Evolutionary conservation across 2,888 invertebrate genomes (phyloP).

Genomic region (Chalcosyrphus nemorum): DNA sequence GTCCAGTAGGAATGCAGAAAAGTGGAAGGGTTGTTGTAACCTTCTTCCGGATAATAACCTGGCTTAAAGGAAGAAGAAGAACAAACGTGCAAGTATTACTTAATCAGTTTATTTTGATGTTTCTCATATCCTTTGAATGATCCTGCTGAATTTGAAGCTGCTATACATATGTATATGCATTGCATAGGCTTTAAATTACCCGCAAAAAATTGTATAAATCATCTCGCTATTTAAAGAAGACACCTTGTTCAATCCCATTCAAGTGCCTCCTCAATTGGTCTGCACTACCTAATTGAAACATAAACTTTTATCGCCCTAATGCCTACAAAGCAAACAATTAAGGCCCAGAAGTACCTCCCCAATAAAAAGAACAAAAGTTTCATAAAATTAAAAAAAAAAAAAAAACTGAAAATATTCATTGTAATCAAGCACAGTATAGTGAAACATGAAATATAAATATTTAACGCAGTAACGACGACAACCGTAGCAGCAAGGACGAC

Average conservation of each 20-base stretch:
- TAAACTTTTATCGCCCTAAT: neutral
- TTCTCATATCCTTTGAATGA: too few species aligned
- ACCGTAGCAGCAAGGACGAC: neutral
- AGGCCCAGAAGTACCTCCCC: neutral
- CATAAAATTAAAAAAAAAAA: neutral
- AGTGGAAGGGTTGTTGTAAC: too few species aligned
- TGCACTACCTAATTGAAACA: neutral
- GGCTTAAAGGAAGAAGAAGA: too few species aligned
- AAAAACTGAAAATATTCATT: conserved; percentile 1
- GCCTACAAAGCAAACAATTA: conserved; percentile 2
- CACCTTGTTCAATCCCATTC: neutral
- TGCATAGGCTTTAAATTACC: too few species aligned
- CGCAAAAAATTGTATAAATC: too few species aligned
- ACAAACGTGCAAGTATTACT: too few species aligned
- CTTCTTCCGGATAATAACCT: too few species aligned
- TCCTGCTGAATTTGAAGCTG: too few species aligned
- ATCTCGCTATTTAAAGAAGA: neutral
- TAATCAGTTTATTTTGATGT: too few species aligned
- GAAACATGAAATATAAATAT: neutral
- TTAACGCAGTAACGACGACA: neutral
- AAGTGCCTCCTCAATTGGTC: neutral
- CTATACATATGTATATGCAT: too few species aligned
- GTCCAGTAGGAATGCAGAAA: too few species aligned
- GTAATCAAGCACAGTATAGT: neutral
- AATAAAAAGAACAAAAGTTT: neutral